These are phyloP conservation scores for Diachasmimorpha longicaudata DNA, from an alignment of 1,140 invertebrate genomes.

Conservation along the genomic window DNA sequence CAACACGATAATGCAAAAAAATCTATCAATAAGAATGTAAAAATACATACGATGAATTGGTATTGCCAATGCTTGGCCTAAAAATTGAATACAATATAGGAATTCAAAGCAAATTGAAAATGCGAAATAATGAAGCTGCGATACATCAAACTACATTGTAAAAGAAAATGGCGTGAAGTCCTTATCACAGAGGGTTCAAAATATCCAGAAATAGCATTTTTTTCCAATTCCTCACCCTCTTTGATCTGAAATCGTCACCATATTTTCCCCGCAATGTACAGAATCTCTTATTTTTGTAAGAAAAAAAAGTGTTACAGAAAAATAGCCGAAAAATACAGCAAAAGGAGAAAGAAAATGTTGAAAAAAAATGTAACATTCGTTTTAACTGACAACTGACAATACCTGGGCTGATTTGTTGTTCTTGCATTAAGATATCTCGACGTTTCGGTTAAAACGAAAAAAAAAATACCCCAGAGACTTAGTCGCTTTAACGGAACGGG, in stretches of 20 bases:
- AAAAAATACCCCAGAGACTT: slow-evolving; percentile 5
- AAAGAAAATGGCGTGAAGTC: too few species aligned
- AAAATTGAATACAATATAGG: background rate
- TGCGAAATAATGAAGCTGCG: background rate
- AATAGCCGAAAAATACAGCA: background rate
- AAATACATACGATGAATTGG: background rate
- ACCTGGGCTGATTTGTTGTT: background rate
- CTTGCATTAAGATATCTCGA: background rate
- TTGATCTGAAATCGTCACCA: too few species aligned
- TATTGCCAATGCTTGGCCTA: background rate
- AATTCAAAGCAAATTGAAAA: background rate
- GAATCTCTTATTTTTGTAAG: slow-evolving; percentile 9
- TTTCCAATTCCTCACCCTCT: too few species aligned
- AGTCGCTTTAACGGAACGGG: background rate
- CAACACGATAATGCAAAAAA: background rate
- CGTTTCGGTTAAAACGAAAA: background rate
- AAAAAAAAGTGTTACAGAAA: slow-evolving; percentile 6
- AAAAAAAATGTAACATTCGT: background rate
- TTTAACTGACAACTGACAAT: background rate
- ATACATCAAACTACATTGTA: background rate
- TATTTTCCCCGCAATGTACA: background rate
- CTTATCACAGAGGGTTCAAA: too few species aligned
- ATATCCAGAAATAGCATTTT: too few species aligned
- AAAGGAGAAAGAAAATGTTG: background rate
- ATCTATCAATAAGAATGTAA: background rate